Evolutionary conservation across 2,888 invertebrate species (phyloP), one percentile per base, ranked within the genome.

Genomic region (Cephus sareptanus): DNA sequence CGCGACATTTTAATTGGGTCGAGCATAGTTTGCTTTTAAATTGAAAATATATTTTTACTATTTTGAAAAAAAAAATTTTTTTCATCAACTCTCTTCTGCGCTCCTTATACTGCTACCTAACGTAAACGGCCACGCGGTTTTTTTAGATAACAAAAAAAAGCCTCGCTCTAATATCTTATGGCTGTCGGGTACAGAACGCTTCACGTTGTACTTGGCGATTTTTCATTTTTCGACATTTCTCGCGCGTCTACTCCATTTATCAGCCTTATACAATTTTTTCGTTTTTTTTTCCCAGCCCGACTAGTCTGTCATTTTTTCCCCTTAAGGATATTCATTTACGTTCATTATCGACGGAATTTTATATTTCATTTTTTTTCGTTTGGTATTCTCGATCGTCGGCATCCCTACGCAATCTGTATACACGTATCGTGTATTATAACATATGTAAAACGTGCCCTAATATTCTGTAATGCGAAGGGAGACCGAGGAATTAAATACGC

Each of bases 161-260:
- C 56, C 56, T 56, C 56, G 23, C 56, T 56, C 23, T 56, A 23
- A 56, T 56, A 31, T 71, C 71, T 71, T 31, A 82, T 83, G 84
- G 83, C 84, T 84, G 83, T 86, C 85, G 85, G 84, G 83, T 83
- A 83, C 82, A 82, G 82, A 85, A 82, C 56, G 56, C 56, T 56
- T 83, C 77, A 82, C 81, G 74, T 69, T 79, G 79, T 56, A 77
- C 79, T 76, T 78, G 77, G 81, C 74, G 75, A 80, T 73, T 70
- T 34, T 33, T 31, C 13, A 71, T 15, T 31, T 71, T 71, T 56
- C 9, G 23, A 34, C 31, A 15, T 71, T 71, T 33, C 71, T 31
- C 71, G 15, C 34, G 31, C 71, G 71, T 71, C 31, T 71, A 13
- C 31, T 71, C 71, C 56, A 9, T 9, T 31, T 12, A 6, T 71